These are phyloP conservation scores for Ctenochaetus hawaiiensis DNA, from an alignment of 2,797 vertebrate genomes.

Conservation along the genomic window DNA sequence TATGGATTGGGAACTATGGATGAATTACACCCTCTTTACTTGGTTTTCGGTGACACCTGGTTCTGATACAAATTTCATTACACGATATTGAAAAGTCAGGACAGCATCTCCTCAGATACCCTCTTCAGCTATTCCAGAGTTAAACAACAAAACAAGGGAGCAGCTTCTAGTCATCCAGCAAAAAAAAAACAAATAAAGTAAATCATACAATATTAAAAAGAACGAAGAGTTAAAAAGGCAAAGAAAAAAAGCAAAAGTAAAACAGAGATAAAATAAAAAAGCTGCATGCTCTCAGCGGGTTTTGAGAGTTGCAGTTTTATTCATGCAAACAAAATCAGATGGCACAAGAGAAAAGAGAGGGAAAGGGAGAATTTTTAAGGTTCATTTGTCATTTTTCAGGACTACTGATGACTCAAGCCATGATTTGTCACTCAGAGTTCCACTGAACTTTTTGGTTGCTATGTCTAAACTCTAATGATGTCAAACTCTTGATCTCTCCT, in stretches of 20 bases:
- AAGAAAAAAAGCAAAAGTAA: background rate
- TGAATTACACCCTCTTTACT: too few relatives aligned
- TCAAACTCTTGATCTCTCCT: conserved; percentile 45
- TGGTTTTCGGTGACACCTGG: background rate
- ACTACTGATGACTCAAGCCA: conserved; percentile 14
- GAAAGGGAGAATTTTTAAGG: conserved; percentile 3
- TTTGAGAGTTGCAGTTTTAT: conserved; percentile 5
- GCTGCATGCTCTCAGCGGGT: conserved; percentile 15
- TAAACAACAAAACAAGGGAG: conserved; percentile 17
- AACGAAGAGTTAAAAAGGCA: background rate
- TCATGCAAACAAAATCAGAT: conserved; percentile 28
- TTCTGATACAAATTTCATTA: background rate
- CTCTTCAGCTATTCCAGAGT: conserved; percentile 9
- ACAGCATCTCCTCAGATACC: conserved; percentile 25
- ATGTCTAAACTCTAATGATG: conserved; percentile 48
- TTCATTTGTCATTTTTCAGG: conserved; percentile 47
- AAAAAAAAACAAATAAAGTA: conserved; percentile 25
- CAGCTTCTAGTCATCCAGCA: conserved; percentile 9
- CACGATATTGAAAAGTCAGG: background rate
- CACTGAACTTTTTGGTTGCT: conserved; percentile 33
- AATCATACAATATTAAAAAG: conserved; percentile 49
- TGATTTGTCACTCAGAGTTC: conserved; percentile 36
- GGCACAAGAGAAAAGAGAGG: background rate
- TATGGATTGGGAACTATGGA: background rate
- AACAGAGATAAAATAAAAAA: conserved; percentile 13